A percentile compares a stretch with the other conserved stretches of the same genome.
Conservation (phyloP, 2,888 invertebrate species). For the Cerastoderma edule region DNA sequence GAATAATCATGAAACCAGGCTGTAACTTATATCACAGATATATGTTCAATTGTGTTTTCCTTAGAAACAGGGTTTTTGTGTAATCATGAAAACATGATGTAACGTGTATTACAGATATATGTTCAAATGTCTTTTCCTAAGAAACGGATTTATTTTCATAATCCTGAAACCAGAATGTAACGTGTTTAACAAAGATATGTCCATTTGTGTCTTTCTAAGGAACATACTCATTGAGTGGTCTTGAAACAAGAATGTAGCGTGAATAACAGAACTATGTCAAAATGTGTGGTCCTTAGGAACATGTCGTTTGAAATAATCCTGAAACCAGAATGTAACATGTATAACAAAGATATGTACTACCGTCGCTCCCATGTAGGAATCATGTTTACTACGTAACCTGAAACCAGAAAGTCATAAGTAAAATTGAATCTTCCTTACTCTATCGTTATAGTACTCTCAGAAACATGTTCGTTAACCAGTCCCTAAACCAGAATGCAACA, state of each 20-base stretch:
- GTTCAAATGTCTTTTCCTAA: not conserved
- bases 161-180: conserved; percentile 48
- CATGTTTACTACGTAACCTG: too few species aligned
- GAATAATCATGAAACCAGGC: not conserved
- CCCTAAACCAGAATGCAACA: not conserved
- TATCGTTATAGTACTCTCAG: too few species aligned
- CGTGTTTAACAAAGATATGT: too few species aligned
- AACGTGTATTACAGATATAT: not conserved
- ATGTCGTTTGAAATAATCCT: not conserved
- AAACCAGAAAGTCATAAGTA: too few species aligned
- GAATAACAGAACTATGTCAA: not conserved
- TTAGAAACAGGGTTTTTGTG: not conserved
- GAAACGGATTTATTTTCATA: too few species aligned
- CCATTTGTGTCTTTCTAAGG: too few species aligned
- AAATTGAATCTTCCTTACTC: too few species aligned
- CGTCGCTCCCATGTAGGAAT: too few species aligned
- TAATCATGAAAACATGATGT: not conserved
- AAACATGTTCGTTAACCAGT: too few species aligned
- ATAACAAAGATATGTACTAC: not conserved
- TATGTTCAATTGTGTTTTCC: not conserved
- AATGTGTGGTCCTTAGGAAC: not conserved
- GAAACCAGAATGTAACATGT: not conserved
- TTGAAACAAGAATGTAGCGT: not conserved
- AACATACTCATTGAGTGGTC: too few species aligned
- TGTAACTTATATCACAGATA: not conserved